Percentiles rank a stretch among this genome's conserved stretches.
These are phyloP conservation scores for Papilio machaon DNA, from an alignment of 1,140 invertebrate genomes.

Conservation along the genomic window DNA sequence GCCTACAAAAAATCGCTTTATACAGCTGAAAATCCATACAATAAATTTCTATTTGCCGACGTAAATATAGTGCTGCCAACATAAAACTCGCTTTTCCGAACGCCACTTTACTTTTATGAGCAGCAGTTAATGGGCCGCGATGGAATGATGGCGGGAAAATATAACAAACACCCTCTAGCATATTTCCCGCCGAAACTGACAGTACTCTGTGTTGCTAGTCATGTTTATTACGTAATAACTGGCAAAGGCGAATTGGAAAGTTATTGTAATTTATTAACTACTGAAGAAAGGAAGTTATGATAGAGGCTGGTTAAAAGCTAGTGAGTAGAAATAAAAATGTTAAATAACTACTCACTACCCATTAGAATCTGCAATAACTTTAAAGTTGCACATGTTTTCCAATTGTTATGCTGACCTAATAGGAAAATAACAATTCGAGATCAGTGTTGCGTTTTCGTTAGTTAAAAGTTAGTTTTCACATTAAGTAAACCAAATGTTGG, in stretches of 20 bases:
- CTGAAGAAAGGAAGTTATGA: not conserved
- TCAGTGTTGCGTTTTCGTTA: not conserved
- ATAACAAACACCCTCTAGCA: conserved; percentile 7
- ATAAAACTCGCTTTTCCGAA: conserved; percentile 34
- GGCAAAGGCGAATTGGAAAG: not conserved
- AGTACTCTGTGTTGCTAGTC: conserved; percentile 3
- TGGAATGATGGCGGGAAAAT: conserved; percentile 49
- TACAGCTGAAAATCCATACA: not conserved
- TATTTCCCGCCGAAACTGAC: conserved; percentile 27
- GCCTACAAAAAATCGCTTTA: not conserved
- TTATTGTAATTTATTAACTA: not conserved
- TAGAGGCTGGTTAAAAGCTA: too few species aligned
- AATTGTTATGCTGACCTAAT: not conserved
- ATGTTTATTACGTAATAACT: conserved; percentile 14
- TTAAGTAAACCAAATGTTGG: not conserved
- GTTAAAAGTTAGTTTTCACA: not conserved
- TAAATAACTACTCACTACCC: too few species aligned
- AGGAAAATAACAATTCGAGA: not conserved
- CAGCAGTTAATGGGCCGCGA: conserved; percentile 44
- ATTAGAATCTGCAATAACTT: too few species aligned
- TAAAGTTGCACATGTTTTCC: not conserved
- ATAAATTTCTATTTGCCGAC: conserved; percentile 34
- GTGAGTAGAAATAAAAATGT: not conserved
- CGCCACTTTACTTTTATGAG: conserved; percentile 31
- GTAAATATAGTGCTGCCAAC: conserved; percentile 23